Base-by-base conservation (phyloP, 2,797 vertebrate genomes). In the Enteromius treurensis region DNA sequence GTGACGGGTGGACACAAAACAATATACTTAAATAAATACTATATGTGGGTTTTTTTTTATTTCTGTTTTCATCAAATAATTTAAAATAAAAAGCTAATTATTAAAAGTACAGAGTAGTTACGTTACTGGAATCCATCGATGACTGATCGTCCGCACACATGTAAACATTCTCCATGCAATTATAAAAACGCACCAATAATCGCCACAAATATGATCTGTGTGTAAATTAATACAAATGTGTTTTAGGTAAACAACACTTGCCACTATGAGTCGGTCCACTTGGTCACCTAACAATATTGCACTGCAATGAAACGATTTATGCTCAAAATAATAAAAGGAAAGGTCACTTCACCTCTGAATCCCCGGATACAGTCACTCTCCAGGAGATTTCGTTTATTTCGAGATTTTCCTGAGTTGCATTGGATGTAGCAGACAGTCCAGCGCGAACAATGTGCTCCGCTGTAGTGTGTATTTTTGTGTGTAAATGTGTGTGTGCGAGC, bases 391-490 rank as follows among this genome's bases (percentile, higher is more conserved):
- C 29, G 21, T 34, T 70, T 83, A 89, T 90, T 88, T 90, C 85
- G 55, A 64, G 86, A 85, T 80, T 88, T 88, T 87, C 81, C 21
- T 69, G 14, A 84, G 62, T 75, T 89, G 90, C 91, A 90, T 88
- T 86, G 89, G 87, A 87, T 85, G 65, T 81, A 85, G 9, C 88
- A 88, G 87, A 21, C 87, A 90, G 89, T 79, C 91, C 91, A 89
- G 89, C 88, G 79, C 88, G 91, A 94, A 95, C 94, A 95, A 94
- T 94, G 93, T 95, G 92, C 92, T 92, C 91, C 84, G 87, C 75
- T 77, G 89, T 83, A 86, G 87, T 87, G 91, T 89, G 88, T 90
- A 92, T 89, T 11, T 62, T 4, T 86, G 88, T 68, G 58, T 65
- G 29, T 83, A 89, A 64, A 86, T 87, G 55, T 45, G 45, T 84